Percentiles rank a stretch among this genome's conserved stretches.
Evolutionary conservation across 2,888 invertebrate genomes (phyloP).

Genomic region (Embidobia sp.): DNA sequence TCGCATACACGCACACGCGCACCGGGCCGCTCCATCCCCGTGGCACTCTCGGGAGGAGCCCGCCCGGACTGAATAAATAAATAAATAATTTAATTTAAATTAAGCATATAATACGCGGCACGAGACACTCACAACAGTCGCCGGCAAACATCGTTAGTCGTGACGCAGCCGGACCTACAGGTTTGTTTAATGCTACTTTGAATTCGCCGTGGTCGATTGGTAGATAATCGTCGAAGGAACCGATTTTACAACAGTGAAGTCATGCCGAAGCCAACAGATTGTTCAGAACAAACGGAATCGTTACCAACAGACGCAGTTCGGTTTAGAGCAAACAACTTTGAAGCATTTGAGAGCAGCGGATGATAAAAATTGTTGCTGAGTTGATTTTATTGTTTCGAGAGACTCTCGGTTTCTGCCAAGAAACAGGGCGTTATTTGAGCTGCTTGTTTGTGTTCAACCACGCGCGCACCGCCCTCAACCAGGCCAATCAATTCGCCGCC

Average conservation of each 20-base stretch:
- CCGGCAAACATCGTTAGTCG: conserved; percentile 61
- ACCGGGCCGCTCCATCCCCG: conserved; percentile 51
- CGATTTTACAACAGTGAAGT: conserved; percentile 44
- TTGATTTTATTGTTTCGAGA: conserved; percentile 4
- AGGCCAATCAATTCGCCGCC: too few species aligned
- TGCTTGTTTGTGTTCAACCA: conserved; percentile 17
- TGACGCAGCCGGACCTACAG: conserved; percentile 76
- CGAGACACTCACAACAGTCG: conserved; percentile 20
- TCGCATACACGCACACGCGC: conserved; percentile 66
- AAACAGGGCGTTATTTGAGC: conserved; percentile 57
- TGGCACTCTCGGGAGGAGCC: conserved; percentile 6
- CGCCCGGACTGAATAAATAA: conserved; percentile 46
- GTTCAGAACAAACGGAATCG: conserved; percentile 10
- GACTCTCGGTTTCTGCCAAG: conserved; percentile 54
- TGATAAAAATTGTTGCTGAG: conserved; percentile 6
- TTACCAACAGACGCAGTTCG: conserved; percentile 50
- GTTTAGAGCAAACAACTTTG: conserved; percentile 26
- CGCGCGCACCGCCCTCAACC: conserved; percentile 23
- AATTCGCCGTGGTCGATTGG: conserved; percentile 5
- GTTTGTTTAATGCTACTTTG: conserved; percentile 68
- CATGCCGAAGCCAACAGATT: conserved; percentile 47
- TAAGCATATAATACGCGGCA: conserved; percentile 9
- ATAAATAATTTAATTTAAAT: conserved; percentile 56
- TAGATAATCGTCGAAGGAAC: conserved; percentile 19
- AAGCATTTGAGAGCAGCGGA: conserved; percentile 61